These are phyloP conservation scores for Pachyseris speciosa DNA, from an alignment of 64 coral and sea anemone genomes.

Conservation along the genomic window DNA sequence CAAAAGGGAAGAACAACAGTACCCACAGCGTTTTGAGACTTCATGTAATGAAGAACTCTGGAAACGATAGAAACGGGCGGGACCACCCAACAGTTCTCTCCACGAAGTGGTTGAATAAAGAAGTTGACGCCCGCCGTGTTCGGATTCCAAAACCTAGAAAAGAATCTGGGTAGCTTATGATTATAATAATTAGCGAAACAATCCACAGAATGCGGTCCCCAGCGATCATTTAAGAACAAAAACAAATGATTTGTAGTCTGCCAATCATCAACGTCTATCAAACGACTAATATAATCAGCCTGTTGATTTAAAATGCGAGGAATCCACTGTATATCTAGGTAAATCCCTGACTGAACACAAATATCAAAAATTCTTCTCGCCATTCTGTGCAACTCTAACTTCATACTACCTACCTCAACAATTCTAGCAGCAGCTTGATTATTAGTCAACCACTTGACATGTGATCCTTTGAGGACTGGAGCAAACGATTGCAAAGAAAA, in stretches of 20 bases:
- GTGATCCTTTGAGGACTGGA: not conserved
- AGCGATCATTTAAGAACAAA: slow-evolving; percentile 4
- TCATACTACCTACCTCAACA: not conserved
- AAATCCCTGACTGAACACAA: not conserved
- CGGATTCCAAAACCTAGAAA: slow-evolving; percentile 55
- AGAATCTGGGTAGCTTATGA: slow-evolving; percentile 8
- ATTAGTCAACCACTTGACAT: slow-evolving; percentile 40
- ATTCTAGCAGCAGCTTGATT: slow-evolving; percentile 44
- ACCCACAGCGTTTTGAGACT: slow-evolving; percentile 7
- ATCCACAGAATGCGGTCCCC: slow-evolving; percentile 44
- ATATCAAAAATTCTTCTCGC: slow-evolving; percentile 38
- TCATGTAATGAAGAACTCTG: slow-evolving; percentile 8
- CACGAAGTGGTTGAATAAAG: slow-evolving; percentile 12
- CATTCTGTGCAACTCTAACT: slow-evolving; percentile 33
- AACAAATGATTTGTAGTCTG: slow-evolving; percentile 24
- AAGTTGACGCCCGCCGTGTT: slow-evolving; percentile 38
- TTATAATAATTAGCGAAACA: too few relatives aligned
- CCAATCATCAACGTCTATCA: slow-evolving; percentile 24
- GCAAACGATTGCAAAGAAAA: slow-evolving; percentile 54
- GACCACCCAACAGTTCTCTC: slow-evolving; percentile 54
- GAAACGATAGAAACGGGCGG: slow-evolving; percentile 38
- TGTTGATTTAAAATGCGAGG: slow-evolving; percentile 8
- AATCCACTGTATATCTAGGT: slow-evolving; percentile 32
- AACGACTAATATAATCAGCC: slow-evolving; percentile 56
- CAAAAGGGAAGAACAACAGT: slow-evolving; percentile 53